phyloP scores from a whole-genome alignment of 2,888 invertebrate genomes.

The Pteria penguin region DNA sequence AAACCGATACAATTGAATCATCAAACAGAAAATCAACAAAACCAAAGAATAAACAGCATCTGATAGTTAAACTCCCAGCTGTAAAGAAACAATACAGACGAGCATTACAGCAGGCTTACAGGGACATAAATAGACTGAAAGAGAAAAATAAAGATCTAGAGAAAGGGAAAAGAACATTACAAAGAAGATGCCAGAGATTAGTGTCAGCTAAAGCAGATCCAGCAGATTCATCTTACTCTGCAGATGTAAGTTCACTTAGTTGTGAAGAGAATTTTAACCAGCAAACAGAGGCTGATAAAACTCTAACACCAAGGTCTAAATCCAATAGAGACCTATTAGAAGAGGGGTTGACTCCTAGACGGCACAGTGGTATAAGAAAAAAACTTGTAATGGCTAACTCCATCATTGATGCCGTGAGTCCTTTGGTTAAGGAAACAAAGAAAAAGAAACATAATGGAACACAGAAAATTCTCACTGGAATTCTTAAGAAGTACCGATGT shows the following conservation, averaged over 20 bases:
- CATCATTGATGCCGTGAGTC: background rate
- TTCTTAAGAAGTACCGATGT: slow-evolving; percentile 2
- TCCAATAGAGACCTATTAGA: background rate
- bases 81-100: slow-evolving; percentile 13
- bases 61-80: background rate
- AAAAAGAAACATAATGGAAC: background rate
- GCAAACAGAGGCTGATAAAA: background rate
- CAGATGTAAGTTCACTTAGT: background rate
- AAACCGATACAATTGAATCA: background rate
- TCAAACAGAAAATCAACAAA: background rate
- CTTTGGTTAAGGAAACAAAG: background rate
- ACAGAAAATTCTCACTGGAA: background rate
- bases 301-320: background rate
- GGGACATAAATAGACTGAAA: slow-evolving; percentile 4
- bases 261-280: no score
- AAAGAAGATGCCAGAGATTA: slow-evolving; percentile 14
- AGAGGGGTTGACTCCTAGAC: background rate
- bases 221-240: background rate
- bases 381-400: background rate
- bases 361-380: background rate
- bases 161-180: slow-evolving; percentile 14
- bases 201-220: background rate
- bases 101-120: slow-evolving; percentile 11
- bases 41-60: background rate
- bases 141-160: slow-evolving; percentile 1